These are phyloP conservation scores for Aleadryas rufinucha DNA, from an alignment of 2,113 vertebrate genomes.

Conservation along the genomic window DNA sequence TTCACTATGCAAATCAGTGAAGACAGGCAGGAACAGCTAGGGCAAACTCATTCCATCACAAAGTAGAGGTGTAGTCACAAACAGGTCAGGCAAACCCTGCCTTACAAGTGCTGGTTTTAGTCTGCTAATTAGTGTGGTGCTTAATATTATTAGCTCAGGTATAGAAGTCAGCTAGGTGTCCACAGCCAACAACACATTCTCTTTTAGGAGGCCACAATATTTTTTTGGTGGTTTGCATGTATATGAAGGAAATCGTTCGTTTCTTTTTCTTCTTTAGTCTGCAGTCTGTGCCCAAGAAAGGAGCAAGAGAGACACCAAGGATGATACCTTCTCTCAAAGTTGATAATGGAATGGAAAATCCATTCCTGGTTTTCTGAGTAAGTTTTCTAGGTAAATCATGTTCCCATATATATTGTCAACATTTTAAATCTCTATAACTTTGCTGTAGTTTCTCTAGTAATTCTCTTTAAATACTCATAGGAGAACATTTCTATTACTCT, in stretches of 20 bases:
- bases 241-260: not conserved
- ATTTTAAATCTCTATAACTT: not conserved
- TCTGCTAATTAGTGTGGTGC: rapidly evolving
- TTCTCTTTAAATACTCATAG: not conserved
- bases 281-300: not conserved
- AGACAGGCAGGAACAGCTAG: not conserved
- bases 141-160: not conserved
- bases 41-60: not conserved
- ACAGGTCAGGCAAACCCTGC: not conserved
- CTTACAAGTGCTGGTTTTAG: not conserved
- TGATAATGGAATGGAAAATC: not conserved
- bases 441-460: not conserved
- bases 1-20: not conserved
- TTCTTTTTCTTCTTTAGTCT: not conserved
- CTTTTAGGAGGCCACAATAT: not conserved
- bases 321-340: not conserved
- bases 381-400: not conserved
- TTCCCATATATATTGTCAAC: not conserved
- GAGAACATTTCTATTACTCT: not conserved
- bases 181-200: not conserved
- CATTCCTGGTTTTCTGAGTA: not conserved
- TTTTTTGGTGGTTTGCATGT: not conserved
- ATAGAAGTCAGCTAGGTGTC: not conserved
- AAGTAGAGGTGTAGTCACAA: not conserved
- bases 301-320: not conserved